These are phyloP conservation scores for Druon quercuslanigerum DNA, from an alignment of 1,140 invertebrate genomes.

Conservation along the genomic window DNA sequence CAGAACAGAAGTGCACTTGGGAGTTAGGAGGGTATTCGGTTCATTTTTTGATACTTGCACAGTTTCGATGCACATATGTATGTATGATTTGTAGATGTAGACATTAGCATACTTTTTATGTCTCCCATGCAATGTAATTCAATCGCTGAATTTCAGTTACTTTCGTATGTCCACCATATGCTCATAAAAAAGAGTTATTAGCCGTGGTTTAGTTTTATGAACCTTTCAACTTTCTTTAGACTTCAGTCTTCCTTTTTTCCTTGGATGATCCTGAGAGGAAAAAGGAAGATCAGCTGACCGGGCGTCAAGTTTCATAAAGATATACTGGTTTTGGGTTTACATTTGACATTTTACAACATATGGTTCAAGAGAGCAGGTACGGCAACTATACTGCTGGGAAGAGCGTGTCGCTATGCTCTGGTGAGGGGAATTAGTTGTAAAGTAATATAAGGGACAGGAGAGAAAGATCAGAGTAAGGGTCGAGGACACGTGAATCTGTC, in stretches of 20 bases:
- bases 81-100: no score
- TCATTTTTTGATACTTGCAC: no score
- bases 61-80: no score
- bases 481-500: slow-evolving; percentile 45
- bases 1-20: background rate
- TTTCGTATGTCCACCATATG: no score
- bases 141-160: no score
- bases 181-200: no score
- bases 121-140: no score
- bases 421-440: background rate
- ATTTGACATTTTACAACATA: background rate
- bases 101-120: no score
- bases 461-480: slow-evolving; percentile 14
- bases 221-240: no score
- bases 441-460: slow-evolving; percentile 29
- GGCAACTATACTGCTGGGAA: background rate
- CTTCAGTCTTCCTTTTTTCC: no score
- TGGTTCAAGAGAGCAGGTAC: background rate
- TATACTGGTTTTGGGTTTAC: slow-evolving; percentile 41
- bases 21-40: no score
- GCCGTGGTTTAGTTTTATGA: no score
- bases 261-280: background rate
- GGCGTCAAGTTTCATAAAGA: slow-evolving; percentile 48
- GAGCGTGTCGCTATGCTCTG: background rate
- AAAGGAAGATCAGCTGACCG: slow-evolving; percentile 33